Percentiles rank a stretch among this genome's conserved stretches.
phyloP scores from a whole-genome alignment of 64 coral and sea anemone genomes.

The Pocillopora damicornis region DNA sequence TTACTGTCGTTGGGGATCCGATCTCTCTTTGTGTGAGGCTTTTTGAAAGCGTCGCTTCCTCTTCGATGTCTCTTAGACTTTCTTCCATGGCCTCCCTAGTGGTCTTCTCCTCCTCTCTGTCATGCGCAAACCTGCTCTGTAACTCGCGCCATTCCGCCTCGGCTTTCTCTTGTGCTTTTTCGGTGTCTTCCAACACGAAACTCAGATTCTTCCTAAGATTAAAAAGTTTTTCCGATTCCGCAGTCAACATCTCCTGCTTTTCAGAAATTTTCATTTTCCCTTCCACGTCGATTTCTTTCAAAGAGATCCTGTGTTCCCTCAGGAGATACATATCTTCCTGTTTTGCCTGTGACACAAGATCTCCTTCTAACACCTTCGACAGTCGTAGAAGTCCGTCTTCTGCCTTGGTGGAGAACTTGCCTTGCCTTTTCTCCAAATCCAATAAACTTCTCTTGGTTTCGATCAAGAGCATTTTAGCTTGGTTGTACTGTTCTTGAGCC shows the following conservation, averaged over 20 bases:
- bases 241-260: conserved; percentile 49
- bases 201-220: conserved; percentile 50
- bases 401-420: conserved; percentile 32
- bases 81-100: conserved; percentile 78
- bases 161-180: conserved; percentile 76
- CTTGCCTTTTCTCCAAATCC: conserved; percentile 57
- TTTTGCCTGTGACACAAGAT: conserved; percentile 44
- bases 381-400: conserved; percentile 70
- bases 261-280: conserved; percentile 73
- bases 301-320: conserved; percentile 54
- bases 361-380: conserved; percentile 65
- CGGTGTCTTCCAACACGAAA: conserved; percentile 68
- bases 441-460: conserved; percentile 61
- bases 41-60: conserved; percentile 74
- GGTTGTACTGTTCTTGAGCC: conserved; percentile 68
- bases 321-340: conserved; percentile 70
- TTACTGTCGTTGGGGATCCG: conserved; percentile 31
- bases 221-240: conserved; percentile 50
- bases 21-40: conserved; percentile 79
- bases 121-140: conserved; percentile 64
- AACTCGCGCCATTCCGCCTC: conserved; percentile 82
- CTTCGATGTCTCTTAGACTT: conserved; percentile 82
- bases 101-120: conserved; percentile 71
- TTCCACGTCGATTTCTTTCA: conserved; percentile 86
- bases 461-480: conserved; percentile 80